Base-by-base conservation (phyloP, 2,113 vertebrate species). In the Actinemys pallida region DNA sequence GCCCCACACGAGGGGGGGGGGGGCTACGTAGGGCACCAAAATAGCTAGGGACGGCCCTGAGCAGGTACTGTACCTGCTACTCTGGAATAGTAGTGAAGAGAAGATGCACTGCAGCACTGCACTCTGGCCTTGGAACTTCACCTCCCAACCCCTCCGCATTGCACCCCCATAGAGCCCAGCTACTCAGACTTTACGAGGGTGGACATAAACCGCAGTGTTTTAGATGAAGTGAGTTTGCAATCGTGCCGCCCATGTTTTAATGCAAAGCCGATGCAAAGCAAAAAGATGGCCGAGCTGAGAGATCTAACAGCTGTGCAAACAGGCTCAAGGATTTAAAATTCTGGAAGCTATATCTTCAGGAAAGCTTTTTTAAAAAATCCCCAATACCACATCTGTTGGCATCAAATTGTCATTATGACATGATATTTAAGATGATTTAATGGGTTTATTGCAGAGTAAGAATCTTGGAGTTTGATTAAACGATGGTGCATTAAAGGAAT, bases 361-460 rank as follows among this genome's bases (percentile, higher is more conserved):
- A 96, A 92, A 97, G 93, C 88, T 65, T 96, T 98, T 97, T n/a
- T 94, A 83, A 94, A 96, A 93, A 97, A 97, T 97, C 95, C 96
- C 86, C 96, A 89, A 96, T 96, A 97, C 95, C 97, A 97, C 98
- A 98, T 98, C 98, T 98, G 98, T 96, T 92, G 96, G 95, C 98
- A 97, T 98, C 96, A 95, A 97, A 97, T 97, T 98, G 98, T 98
- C 98, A 97, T 98, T 97, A 98, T 98, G 98, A 98, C 98, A 98
- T 96, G 96, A 98, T 98, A 97, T 98, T 98, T 98, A 98, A 98
- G 98, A 98, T 98, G 98, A 98, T 98, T 98, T 98, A 98, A 98
- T 95, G 95, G 94, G 94, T 97, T 95, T 98, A 97, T 96, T 97
- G 96, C 94, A n/a, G 65, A 96, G 87, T 95, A 95, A 97, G 97